phyloP scores from a whole-genome alignment of 2,888 invertebrate genomes.

The Congeria kusceri region DNA sequence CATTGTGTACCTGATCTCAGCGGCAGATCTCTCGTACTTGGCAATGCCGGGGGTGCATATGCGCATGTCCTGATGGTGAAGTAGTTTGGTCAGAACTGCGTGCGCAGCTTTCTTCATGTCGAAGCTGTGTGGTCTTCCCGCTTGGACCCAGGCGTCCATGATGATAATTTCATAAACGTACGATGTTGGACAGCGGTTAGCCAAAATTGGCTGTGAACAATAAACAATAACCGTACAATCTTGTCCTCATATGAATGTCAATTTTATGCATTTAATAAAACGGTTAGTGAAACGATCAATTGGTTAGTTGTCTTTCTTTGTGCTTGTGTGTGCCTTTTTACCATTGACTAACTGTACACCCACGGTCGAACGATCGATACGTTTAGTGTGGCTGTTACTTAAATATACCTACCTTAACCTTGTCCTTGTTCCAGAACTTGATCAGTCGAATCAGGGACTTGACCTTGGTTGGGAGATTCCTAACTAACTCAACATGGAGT shows the following conservation, averaged over 20 bases:
- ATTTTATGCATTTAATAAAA: no score
- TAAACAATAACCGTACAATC: not conserved
- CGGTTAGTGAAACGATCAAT: no score
- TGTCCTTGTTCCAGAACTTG: constrained; percentile 55
- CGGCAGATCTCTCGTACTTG: not conserved
- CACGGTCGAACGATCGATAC: no score
- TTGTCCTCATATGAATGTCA: no score
- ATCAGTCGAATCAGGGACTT: constrained; percentile 43
- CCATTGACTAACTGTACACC: no score
- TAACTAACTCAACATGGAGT: constrained; percentile 32
- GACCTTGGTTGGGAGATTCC: constrained; percentile 33
- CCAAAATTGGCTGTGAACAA: not conserved
- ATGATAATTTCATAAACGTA: constrained; percentile 10
- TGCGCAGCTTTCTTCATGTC: not conserved
- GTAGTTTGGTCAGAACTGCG: not conserved
- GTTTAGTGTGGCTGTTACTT: not conserved
- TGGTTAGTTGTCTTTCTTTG: no score
- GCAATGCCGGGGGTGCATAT: not conserved
- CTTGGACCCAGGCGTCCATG: not conserved
- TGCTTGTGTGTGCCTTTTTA: no score
- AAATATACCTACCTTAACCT: constrained; percentile 19
- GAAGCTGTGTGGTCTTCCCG: not conserved
- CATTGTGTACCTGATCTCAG: not conserved
- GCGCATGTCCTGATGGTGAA: not conserved
- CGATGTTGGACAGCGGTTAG: not conserved